phyloP scores from a whole-genome alignment of 2,797 vertebrate genomes.

The Scomberomorus guttatus region DNA sequence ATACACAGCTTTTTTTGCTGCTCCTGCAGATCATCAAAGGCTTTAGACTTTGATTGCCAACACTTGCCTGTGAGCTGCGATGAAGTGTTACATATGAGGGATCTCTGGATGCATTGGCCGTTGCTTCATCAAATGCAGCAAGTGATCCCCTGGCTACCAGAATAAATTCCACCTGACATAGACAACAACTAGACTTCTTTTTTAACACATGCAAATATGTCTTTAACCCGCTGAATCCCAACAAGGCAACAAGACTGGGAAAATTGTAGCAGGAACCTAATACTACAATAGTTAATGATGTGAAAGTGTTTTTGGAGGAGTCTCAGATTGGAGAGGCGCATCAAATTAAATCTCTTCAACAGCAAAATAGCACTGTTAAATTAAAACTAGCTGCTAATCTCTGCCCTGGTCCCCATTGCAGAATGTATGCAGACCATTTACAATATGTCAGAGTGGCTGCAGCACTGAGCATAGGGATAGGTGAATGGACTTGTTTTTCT shows the following conservation, averaged over 20 bases:
- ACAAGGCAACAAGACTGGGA: neutral
- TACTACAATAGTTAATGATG: neutral
- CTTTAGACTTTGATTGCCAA: slow-evolving; percentile 42
- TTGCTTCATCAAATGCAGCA: slow-evolving; percentile 38
- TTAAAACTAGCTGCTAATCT: slow-evolving; percentile 44
- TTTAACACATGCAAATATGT: slow-evolving; percentile 27
- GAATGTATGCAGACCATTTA: slow-evolving; percentile 36
- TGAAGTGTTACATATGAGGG: slow-evolving; percentile 46
- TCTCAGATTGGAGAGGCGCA: neutral
- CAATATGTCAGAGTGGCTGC: slow-evolving; percentile 30
- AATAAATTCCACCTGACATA: slow-evolving; percentile 33
- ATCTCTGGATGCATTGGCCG: slow-evolving; percentile 33
- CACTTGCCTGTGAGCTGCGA: slow-evolving; percentile 43
- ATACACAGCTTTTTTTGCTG: slow-evolving; percentile 41
- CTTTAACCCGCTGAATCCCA: slow-evolving; percentile 18
- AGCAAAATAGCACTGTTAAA: slow-evolving; percentile 4
- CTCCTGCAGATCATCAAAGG: slow-evolving; percentile 54
- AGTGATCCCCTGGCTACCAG: slow-evolving; percentile 27
- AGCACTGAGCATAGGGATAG: slow-evolving; percentile 26
- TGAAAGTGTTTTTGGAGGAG: neutral
- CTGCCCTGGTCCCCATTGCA: slow-evolving; percentile 19
- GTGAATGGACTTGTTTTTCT: slow-evolving; percentile 57
- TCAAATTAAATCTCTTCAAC: slow-evolving; percentile 25
- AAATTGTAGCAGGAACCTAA: neutral
- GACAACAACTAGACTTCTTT: slow-evolving; percentile 21